These are phyloP conservation scores for Aphodius sticticus DNA, from an alignment of 2,888 invertebrate species.

Conservation along the genomic window DNA sequence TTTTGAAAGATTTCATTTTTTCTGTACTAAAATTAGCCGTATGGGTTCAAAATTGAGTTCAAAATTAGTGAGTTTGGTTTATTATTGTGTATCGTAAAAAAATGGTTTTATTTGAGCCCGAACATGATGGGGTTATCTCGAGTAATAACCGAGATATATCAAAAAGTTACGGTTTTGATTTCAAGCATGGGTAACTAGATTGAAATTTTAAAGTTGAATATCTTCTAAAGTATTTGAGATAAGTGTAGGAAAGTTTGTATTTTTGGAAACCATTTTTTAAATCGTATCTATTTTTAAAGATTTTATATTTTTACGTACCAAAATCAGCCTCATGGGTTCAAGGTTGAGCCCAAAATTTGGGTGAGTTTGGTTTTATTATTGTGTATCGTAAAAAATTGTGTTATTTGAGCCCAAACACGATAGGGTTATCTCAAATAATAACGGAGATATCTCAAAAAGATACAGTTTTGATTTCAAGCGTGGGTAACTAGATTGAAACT, in stretches of 20 bases:
- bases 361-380: conserved; percentile 59
- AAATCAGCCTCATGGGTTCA: conserved; percentile 98
- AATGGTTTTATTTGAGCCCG: neutral
- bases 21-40: conserved; percentile 99
- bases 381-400: no score
- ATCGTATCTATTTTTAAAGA: conserved; percentile 6
- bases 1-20: no score
- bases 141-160: neutral
- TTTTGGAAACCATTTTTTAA: no score
- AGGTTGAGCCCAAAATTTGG: conserved; percentile 82
- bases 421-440: neutral
- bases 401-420: neutral
- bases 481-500: neutral
- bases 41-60: conserved; percentile 87
- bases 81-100: conserved; percentile 27
- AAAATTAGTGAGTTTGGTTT: conserved; percentile 71
- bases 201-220: neutral
- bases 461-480: neutral
- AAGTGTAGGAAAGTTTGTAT: no score
- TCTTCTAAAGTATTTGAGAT: neutral
- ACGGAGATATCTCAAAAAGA: neutral
- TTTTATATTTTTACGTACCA: conserved; percentile 75
- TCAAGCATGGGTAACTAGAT: neutral
- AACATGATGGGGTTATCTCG: neutral
- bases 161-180: neutral